Percentiles rank a stretch among this genome's conserved stretches.
Conservation (phyloP, 2,113 vertebrate genomes). For the Xenopus borealis region DNA sequence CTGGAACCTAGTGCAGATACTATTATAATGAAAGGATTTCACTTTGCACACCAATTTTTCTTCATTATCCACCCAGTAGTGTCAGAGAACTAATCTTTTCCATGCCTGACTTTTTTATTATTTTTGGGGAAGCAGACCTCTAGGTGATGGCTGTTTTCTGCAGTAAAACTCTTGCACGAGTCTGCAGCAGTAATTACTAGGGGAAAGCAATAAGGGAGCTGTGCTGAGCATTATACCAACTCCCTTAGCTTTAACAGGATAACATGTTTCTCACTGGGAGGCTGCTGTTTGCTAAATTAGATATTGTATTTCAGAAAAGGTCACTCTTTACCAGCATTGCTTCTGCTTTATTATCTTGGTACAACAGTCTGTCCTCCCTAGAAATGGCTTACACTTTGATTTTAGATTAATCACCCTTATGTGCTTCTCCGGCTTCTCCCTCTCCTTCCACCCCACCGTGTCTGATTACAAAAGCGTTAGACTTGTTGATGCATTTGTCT, state of each 20-base stretch:
- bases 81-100: slow-evolving; percentile 28
- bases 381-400: slow-evolving; percentile 47
- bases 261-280: slow-evolving; percentile 51
- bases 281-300: slow-evolving; percentile 61
- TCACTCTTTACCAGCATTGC: slow-evolving; percentile 51
- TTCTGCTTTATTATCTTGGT: slow-evolving; percentile 57
- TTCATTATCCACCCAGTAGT: slow-evolving; percentile 13
- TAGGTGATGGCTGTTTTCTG: slow-evolving; percentile 42
- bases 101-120: background rate
- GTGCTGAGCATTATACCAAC: slow-evolving; percentile 39
- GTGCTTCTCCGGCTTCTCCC: slow-evolving; percentile 50
- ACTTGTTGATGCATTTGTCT: slow-evolving; percentile 50
- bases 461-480: slow-evolving; percentile 56
- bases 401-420: slow-evolving; percentile 5
- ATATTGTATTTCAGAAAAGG: slow-evolving; percentile 59
- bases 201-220: slow-evolving; percentile 57
- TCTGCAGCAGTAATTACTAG: slow-evolving; percentile 59
- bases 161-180: slow-evolving; percentile 55
- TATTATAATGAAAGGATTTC: slow-evolving; percentile 9
- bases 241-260: slow-evolving; percentile 53
- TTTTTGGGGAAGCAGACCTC: slow-evolving; percentile 47
- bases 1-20: no score
- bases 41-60: slow-evolving; percentile 1
- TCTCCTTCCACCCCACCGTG: slow-evolving; percentile 54
- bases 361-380: slow-evolving; percentile 49